These are phyloP conservation scores for Sebastolobus alascanus DNA, from an alignment of 2,797 vertebrate species.

Conservation along the genomic window DNA sequence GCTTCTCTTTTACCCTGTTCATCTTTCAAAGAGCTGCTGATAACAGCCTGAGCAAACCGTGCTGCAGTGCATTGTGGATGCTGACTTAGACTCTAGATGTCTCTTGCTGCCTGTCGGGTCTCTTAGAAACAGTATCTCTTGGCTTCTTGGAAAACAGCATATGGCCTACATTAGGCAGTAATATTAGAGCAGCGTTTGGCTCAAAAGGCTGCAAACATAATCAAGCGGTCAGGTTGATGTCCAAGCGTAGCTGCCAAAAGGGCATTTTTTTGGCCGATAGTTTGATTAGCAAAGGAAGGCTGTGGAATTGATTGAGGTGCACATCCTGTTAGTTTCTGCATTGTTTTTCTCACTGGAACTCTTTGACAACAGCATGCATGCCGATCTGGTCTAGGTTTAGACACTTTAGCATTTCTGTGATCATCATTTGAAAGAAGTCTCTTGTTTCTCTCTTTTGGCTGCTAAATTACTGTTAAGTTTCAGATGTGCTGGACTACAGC, in stretches of 20 bases:
- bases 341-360: slow-evolving; percentile 20
- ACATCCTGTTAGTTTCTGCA: slow-evolving; percentile 37
- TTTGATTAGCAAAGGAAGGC: slow-evolving; percentile 66
- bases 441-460: neutral
- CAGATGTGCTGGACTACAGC: neutral
- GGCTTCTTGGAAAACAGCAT: slow-evolving; percentile 67
- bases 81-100: slow-evolving; percentile 43
- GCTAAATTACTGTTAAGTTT: neutral
- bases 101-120: slow-evolving; percentile 56
- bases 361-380: slow-evolving; percentile 27
- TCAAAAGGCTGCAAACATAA: slow-evolving; percentile 67
- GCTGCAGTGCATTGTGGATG: slow-evolving; percentile 36
- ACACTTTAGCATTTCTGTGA: slow-evolving; percentile 15
- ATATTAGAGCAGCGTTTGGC: slow-evolving; percentile 68
- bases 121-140: slow-evolving; percentile 63
- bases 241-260: slow-evolving; percentile 58
- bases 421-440: slow-evolving; percentile 9
- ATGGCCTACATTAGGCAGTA: slow-evolving; percentile 71
- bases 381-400: neutral
- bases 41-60: slow-evolving; percentile 10
- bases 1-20: slow-evolving; percentile 33
- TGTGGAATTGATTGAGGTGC: slow-evolving; percentile 69
- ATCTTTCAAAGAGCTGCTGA: slow-evolving; percentile 47
- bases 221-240: slow-evolving; percentile 76
- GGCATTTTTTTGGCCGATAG: slow-evolving; percentile 69